Evolutionary conservation across 1,140 invertebrate genomes (phyloP), one percentile per base, ranked within the genome.

Genomic region (Pristionchus pacificus): DNA sequence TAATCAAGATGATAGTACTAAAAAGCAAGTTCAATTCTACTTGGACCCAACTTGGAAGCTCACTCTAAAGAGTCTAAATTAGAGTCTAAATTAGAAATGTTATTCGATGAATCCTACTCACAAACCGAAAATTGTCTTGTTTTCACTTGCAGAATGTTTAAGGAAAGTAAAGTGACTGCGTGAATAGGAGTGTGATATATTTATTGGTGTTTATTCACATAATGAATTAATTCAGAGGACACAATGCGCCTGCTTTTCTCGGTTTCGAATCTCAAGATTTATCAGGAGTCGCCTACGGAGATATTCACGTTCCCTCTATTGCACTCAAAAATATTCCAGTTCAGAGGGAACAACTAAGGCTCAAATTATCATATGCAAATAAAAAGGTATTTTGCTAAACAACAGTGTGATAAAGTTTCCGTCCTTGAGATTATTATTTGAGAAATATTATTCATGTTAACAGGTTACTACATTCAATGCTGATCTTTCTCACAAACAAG

Each of bases 261-360:
- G 80, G 82, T 1, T 84, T 83, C 55, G 81, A 83, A 64, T 61
- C 57, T 27, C 82, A 82, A 64, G 81, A 83, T 66, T 70, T 72
- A 25, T 60, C 68, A 30, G 68, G 65, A 24, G 79, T 83, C 38
- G 75, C 78, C 2, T 83, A 83, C 61, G 81, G 81, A 6, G 78
- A 83, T 31, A 78, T 83, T 60, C 81, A 83, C 68, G 84, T 83
- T 68, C 81, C 81, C 19, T 84, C 82, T 10, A 83, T 83, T 65
- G 69, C 80, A 2, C 55, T 83, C 19, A 83, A 84, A 49, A 78
- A 78, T 30, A 79, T 80, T 49, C 81, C 81, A 15, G 80, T 84
- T 27, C 81, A 83, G 68, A 59, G 80, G 33, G 82, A 84, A 67
- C 80, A 82, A 61, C 61, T 82, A 6, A 29, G 80, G 33, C 38